Evolutionary conservation across 2,888 invertebrate species (phyloP).

Genomic region (Diplazon laetatorius): DNA sequence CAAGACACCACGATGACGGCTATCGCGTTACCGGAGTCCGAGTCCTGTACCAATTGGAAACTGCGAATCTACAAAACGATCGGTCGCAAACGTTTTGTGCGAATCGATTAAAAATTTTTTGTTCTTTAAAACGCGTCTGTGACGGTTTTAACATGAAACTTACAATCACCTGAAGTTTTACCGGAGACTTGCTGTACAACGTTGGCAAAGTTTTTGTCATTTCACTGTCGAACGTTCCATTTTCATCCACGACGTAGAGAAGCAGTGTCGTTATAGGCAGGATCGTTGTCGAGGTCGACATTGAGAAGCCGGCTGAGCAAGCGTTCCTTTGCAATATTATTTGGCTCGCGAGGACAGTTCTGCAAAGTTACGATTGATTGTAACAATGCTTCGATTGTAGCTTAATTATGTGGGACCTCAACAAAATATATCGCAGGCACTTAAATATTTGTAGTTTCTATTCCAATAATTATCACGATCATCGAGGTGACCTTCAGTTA

Average conservation of each 20-base stretch:
- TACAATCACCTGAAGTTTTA: constrained; percentile 75
- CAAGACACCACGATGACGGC: constrained; percentile 92
- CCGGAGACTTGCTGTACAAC: constrained; percentile 71
- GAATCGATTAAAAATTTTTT: not conserved
- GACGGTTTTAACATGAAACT: constrained; percentile 62
- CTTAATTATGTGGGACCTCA: too few species aligned
- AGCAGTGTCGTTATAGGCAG: constrained; percentile 71
- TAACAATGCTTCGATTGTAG: not conserved
- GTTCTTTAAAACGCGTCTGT: not conserved
- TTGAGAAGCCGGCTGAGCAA: constrained; percentile 68
- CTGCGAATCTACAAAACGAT: constrained; percentile 78
- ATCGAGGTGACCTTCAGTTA: too few species aligned
- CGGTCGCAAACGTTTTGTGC: too few species aligned
- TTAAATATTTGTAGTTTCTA: too few species aligned
- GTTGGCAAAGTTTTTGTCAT: constrained; percentile 77
- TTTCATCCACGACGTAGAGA: constrained; percentile 77
- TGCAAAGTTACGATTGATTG: constrained; percentile 65
- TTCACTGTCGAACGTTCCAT: constrained; percentile 74
- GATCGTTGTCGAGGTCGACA: constrained; percentile 62
- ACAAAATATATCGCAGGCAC: too few species aligned
- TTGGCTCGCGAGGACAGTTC: constrained; percentile 72
- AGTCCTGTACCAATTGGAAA: constrained; percentile 76
- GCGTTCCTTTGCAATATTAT: constrained; percentile 76
- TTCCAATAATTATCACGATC: too few species aligned
- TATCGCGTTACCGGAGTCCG: constrained; percentile 84